phyloP scores from a whole-genome alignment of 1,140 invertebrate genomes.

The Aphaenogaster ashmeadi region DNA sequence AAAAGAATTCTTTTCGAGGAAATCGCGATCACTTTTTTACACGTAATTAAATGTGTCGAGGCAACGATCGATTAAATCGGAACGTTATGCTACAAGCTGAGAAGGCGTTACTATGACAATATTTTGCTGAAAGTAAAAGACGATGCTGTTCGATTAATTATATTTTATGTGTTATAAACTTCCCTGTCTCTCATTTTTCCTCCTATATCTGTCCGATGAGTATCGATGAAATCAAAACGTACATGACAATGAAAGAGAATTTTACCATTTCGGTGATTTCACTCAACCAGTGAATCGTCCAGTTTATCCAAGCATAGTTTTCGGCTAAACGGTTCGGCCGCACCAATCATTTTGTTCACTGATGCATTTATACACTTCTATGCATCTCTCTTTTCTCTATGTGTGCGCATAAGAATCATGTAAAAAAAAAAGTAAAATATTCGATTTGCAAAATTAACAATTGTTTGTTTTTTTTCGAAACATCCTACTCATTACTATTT shows the following conservation, averaged over 20 bases:
- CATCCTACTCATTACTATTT: neutral
- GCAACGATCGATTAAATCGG: conserved; percentile 41
- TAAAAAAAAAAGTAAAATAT: neutral
- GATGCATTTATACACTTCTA: conserved; percentile 56
- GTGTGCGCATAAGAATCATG: conserved; percentile 3
- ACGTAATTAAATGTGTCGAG: conserved; percentile 32
- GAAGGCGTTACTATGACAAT: neutral
- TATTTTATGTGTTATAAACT: conserved; percentile 16
- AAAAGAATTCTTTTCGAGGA: conserved; percentile 40
- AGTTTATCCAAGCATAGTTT: conserved; percentile 65
- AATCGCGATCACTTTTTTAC: conserved; percentile 40
- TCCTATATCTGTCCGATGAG: neutral
- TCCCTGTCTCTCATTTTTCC: neutral
- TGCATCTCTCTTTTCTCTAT: conserved; percentile 19
- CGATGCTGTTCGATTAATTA: conserved; percentile 18
- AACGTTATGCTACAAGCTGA: neutral
- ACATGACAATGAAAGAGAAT: conserved; percentile 60
- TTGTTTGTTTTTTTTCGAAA: neutral
- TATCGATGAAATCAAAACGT: conserved; percentile 60
- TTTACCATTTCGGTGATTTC: conserved; percentile 64
- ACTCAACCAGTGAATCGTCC: conserved; percentile 54
- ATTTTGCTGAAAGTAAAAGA: neutral
- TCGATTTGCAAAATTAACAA: conserved; percentile 9
- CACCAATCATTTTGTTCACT: conserved; percentile 63
- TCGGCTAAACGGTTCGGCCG: conserved; percentile 50